Base-by-base conservation (phyloP, 1,140 invertebrate genomes). In the Marisa cornuarietis region DNA sequence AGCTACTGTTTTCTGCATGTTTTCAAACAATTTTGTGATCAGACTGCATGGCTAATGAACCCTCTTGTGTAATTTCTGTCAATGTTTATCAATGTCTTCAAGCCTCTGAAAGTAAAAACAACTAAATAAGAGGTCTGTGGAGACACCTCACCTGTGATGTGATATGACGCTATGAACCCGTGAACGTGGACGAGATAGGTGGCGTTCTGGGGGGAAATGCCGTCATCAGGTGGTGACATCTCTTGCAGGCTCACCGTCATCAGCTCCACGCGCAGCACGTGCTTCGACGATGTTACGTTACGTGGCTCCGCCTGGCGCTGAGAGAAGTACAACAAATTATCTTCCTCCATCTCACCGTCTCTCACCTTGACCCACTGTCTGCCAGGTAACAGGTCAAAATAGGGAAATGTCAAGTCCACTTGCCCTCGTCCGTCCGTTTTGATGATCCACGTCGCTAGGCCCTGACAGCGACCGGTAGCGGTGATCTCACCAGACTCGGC, bases 331-430 rank as follows among this genome's bases (percentile, higher is more conserved):
- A 89, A 73, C 18, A 89, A 69, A 54, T 86, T 81, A 24, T 83
- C 81, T n/a, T 74, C 75, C 0, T 82, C 61, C 6, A 62, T 61
- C n/a, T 72, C 81, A 13, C 88, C 88, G 75, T 88, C 83, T 31
- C 88, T 66, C 18, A 89, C 82, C 68, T 87, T 86, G 26, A 88
- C 81, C 85, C 85, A 86, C 74, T 89, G 88, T 54, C 82, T 82
- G 22, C 82, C 74, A 69, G 82, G 68, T 42, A 82, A 83, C 13
- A 89, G 75, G 75, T 84, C 83, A 42, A 87, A 83, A 66, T 86
- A 88, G 6, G 76, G 81, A 71, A 89, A 88, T 16, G 63, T 81
- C 24, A 89, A 80, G 51, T 71, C 83, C 20, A 89, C 84, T 7
- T 76, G 71, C 11, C 85, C 76, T 20, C 80, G 71, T 22, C 74